Evolutionary conservation across 2,797 vertebrate genomes (phyloP), one percentile per base, ranked within the genome.

Genomic region (Melanotaenia maccullochi): DNA sequence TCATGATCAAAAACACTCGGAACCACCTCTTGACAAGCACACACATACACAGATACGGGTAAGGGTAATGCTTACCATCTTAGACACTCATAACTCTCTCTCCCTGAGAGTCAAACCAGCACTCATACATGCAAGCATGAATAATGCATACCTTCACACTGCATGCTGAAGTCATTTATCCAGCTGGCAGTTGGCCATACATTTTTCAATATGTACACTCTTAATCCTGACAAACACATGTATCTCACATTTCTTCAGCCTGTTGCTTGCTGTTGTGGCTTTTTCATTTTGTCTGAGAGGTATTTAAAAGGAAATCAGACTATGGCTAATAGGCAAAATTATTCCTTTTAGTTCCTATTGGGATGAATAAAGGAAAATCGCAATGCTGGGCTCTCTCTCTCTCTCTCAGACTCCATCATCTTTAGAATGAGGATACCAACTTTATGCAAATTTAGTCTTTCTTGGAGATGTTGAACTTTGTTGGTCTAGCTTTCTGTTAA

Each of bases 1-100:
- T 78, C 83, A 87, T 83, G 83, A 87, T 89, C 82, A 87, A 89
- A 90, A 85, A 69, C 71, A 73, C 7, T 14, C 36, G 42, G 8
- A 11, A n/a, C 71, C 63, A 58, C 70, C 62, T 30, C 57, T 65
- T n/a, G 33, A 25, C 36, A 8, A 57, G 33, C 75, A 44, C 56
- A 64, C 51, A 47, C 62, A 52, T 4, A 58, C 73, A 65, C 18
- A 47, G 28, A 74, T 70, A 30, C 67, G n/a, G n/a, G n/a, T 32
- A 68, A 59, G 49, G 52, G 74, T 74, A 86, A 84, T 86, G 65
- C 68, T 68, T 52, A 66, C 74, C 79, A 79, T 72, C 58, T 65
- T 65, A 68, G 63, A 71, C 52, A 74, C 47, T 73, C 65, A 4
- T 77, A 76, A 74, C 69, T 42, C 8, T 66, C 55, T 36, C 65